A percentile compares a stretch with the other conserved stretches of the same genome.
phyloP scores from a whole-genome alignment of 2,113 vertebrate species.

The Dinomys branickii region DNA sequence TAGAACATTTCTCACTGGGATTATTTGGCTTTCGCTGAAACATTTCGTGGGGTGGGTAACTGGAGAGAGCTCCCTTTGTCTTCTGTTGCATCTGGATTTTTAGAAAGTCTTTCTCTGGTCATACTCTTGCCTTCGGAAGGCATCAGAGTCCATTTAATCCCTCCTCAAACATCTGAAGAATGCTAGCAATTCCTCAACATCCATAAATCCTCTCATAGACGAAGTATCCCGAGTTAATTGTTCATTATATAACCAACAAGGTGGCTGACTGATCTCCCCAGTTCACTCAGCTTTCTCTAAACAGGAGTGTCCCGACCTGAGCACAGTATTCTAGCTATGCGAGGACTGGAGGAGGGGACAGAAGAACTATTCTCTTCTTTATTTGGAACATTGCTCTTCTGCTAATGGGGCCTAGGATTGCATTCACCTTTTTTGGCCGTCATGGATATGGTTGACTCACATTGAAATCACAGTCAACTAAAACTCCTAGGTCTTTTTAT shows the following conservation, averaged over 20 bases:
- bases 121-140: constrained; percentile 63
- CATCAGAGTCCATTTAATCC: constrained; percentile 74
- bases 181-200: constrained; percentile 75
- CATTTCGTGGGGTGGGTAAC: not conserved
- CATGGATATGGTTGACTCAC: constrained; percentile 30
- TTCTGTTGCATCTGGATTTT: constrained; percentile 28
- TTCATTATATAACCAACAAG: constrained; percentile 72
- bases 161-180: constrained; percentile 79
- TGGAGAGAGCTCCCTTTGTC: not conserved
- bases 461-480: constrained; percentile 37
- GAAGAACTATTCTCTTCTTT: constrained; percentile 60
- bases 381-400: constrained; percentile 28
- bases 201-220: constrained; percentile 77
- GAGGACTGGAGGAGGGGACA: constrained; percentile 30
- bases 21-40: not conserved
- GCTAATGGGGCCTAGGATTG: constrained; percentile 17
- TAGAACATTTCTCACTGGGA: not conserved
- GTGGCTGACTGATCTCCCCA: constrained; percentile 71
- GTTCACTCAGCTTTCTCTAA: constrained; percentile 58
- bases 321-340: constrained; percentile 54
- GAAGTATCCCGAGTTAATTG: constrained; percentile 77
- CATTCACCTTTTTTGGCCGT: constrained; percentile 63
- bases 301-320: constrained; percentile 67
- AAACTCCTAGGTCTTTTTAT: constrained; percentile 52
- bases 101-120: constrained; percentile 66